Evolutionary conservation across 2,888 invertebrate genomes (phyloP).

Genomic region (Sinodicranocentrus sp.): DNA sequence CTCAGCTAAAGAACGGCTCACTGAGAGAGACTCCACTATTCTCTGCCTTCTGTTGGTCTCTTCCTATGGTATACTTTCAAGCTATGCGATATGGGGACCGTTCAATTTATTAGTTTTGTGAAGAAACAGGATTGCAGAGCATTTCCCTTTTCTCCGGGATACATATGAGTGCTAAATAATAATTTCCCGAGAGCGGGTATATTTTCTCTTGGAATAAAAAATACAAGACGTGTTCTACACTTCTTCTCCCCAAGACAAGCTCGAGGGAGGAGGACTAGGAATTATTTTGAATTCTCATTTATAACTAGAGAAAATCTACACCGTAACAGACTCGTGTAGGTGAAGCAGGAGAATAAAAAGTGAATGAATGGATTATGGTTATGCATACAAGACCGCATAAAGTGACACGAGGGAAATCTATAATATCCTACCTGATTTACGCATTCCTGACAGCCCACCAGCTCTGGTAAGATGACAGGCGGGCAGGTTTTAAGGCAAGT

Average conservation of each 20-base stretch:
- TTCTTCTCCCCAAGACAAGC: neutral
- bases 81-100: slow-evolving; percentile 5
- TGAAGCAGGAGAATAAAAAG: no score
- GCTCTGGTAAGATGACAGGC: slow-evolving; percentile 47
- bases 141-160: neutral
- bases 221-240: neutral
- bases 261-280: slow-evolving; percentile 27
- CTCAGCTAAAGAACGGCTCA: slow-evolving; percentile 23
- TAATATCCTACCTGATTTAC: slow-evolving; percentile 34
- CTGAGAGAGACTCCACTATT: neutral
- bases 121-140: slow-evolving; percentile 11
- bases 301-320: no score
- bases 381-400: slow-evolving; percentile 49
- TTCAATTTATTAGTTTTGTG: slow-evolving; percentile 60
- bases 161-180: slow-evolving; percentile 51
- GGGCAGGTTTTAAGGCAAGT: neutral
- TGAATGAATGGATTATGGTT: slow-evolving; percentile 56
- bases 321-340: no score
- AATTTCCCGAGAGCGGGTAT: slow-evolving; percentile 44
- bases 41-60: neutral
- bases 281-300: slow-evolving; percentile 40
- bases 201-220: neutral
- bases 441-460: slow-evolving; percentile 19
- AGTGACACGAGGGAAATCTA: slow-evolving; percentile 52
- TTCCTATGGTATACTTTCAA: neutral